These are phyloP conservation scores for Pandemis cinnamomeana DNA, from an alignment of 2,888 invertebrate genomes.

Conservation along the genomic window DNA sequence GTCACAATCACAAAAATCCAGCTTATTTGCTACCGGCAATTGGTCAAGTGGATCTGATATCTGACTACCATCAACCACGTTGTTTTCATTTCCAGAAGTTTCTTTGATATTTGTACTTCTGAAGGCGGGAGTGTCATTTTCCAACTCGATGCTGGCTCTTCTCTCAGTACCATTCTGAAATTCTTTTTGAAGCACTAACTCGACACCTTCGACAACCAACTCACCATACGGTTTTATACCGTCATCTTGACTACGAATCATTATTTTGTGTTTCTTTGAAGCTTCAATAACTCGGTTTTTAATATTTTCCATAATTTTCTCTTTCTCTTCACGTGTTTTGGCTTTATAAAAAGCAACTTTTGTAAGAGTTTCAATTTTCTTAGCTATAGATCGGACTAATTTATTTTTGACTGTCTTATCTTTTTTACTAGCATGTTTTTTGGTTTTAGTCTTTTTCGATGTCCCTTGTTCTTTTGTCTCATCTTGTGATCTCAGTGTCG, in stretches of 20 bases:
- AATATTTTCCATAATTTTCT: conserved; percentile 51
- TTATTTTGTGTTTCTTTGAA: conserved; percentile 47
- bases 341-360: conserved; percentile 48
- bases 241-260: conserved; percentile 47
- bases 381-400: conserved; percentile 36
- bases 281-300: conserved; percentile 48
- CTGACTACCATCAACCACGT: background rate
- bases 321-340: conserved; percentile 50
- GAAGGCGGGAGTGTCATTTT: background rate
- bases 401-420: conserved; percentile 14
- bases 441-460: background rate
- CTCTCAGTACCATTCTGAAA: background rate
- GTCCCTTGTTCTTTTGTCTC: background rate
- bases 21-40: background rate
- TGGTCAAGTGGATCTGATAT: background rate
- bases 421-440: background rate
- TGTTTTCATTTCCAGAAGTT: background rate
- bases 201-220: conserved; percentile 2
- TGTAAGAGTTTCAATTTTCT: conserved; percentile 55
- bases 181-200: background rate
- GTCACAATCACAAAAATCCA: conserved; percentile 46
- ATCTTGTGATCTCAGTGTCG: background rate
- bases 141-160: background rate
- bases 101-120: background rate
- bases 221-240: conserved; percentile 50